Evolutionary conservation across 2,113 vertebrate genomes (phyloP).

Genomic region (Phrynosoma blainvillii): DNA sequence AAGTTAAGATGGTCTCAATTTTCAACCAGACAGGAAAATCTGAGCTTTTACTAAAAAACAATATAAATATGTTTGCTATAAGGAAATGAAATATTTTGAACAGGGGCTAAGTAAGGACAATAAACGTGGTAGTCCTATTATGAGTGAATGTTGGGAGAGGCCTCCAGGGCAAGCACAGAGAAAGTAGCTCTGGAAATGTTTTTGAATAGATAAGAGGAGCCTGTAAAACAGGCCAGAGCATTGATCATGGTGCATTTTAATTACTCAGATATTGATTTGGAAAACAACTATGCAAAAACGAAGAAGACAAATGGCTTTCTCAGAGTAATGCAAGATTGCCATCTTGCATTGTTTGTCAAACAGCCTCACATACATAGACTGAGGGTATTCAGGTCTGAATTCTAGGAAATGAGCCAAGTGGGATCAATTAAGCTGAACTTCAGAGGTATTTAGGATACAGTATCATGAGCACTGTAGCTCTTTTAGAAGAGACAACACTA

Average conservation of each 20-base stretch:
- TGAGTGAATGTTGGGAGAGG: constrained; percentile 54
- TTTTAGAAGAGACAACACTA: constrained; percentile 47
- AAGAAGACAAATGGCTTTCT: constrained; percentile 47
- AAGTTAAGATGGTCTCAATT: constrained; percentile 37
- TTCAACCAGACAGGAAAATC: constrained; percentile 39
- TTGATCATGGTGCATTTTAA: constrained; percentile 62
- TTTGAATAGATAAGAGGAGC: constrained; percentile 57
- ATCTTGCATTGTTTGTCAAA: constrained; percentile 54
- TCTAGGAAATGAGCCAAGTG: constrained; percentile 75
- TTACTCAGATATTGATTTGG: constrained; percentile 62
- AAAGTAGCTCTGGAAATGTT: constrained; percentile 52
- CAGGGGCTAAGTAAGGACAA: constrained; percentile 57
- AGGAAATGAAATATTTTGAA: constrained; percentile 35
- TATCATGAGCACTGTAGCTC: constrained; percentile 56
- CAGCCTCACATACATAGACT: constrained; percentile 41
- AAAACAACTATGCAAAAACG: constrained; percentile 29
- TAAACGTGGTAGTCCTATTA: constrained; percentile 31
- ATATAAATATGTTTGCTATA: constrained; percentile 41
- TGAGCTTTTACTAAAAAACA: constrained; percentile 39
- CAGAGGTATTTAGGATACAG: constrained; percentile 68
- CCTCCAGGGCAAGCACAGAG: constrained; percentile 50
- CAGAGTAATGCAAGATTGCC: constrained; percentile 61
- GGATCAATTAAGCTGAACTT: constrained; percentile 73
- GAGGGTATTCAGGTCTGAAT: constrained; percentile 61
- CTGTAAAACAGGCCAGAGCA: constrained; percentile 58